Evolutionary conservation across 2,113 vertebrate species (phyloP).

Genomic region (Rallus limicola): DNA sequence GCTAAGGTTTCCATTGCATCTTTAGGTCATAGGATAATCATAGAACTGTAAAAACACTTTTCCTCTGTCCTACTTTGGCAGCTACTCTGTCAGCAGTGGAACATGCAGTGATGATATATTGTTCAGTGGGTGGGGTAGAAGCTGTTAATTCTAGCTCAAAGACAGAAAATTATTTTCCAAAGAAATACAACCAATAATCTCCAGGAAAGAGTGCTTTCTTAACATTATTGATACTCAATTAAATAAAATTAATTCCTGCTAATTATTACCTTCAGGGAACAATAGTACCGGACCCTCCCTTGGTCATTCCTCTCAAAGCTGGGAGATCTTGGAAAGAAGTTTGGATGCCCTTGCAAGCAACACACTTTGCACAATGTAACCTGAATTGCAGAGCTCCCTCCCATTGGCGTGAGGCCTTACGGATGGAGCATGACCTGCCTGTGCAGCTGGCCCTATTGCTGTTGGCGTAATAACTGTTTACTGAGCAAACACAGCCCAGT

Average conservation of each 20-base stretch:
- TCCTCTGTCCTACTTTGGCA: neutral
- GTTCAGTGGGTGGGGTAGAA: neutral
- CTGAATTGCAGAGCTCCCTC: neutral
- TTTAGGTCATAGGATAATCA: neutral
- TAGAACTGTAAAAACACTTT: neutral
- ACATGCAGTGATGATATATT: neutral
- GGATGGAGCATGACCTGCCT: neutral
- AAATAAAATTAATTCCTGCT: neutral
- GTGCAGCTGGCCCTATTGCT: neutral
- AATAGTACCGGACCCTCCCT: neutral
- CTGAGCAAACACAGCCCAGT: neutral
- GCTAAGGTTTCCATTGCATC: neutral
- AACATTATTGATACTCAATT: neutral
- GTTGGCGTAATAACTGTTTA: neutral
- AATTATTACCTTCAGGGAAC: neutral
- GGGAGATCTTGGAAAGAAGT: neutral
- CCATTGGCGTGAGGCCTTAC: accelerated
- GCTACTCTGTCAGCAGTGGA: neutral
- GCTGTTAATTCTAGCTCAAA: neutral
- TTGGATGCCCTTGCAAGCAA: neutral
- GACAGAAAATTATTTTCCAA: neutral
- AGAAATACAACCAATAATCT: neutral
- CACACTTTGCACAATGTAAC: neutral
- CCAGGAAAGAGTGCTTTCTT: neutral
- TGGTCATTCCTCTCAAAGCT: neutral